Evolutionary conservation across 2,797 vertebrate species (phyloP).

Genomic region (Argyrosomus regius): DNA sequence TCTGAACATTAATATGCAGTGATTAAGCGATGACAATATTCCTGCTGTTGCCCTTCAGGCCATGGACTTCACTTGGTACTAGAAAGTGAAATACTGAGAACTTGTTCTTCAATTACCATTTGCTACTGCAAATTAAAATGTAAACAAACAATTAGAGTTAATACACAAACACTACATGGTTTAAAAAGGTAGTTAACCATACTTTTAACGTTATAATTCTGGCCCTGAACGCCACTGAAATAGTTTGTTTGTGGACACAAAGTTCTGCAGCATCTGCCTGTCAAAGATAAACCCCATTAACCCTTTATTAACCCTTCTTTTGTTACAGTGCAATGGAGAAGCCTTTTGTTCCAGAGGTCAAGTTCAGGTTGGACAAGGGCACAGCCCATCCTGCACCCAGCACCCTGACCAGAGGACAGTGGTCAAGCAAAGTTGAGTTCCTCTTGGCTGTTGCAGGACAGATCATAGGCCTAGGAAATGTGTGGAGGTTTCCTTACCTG

Average conservation of each 20-base stretch:
- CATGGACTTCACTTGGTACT: not conserved
- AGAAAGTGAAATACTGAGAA: not conserved
- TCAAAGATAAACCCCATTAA: not conserved
- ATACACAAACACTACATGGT: not conserved
- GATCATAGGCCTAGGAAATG: conserved; percentile 88
- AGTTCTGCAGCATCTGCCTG: not conserved
- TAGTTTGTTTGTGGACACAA: not conserved
- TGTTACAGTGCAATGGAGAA: conserved; percentile 73
- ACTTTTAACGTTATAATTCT: not conserved
- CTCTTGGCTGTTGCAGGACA: conserved; percentile 87
- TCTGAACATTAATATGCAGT: conserved; percentile 38
- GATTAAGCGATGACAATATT: conserved; percentile 27
- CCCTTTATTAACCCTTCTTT: not conserved
- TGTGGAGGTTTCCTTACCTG: conserved; percentile 89
- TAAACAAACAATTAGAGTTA: not conserved
- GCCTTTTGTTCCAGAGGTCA: conserved; percentile 57
- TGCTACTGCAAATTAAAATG: not conserved
- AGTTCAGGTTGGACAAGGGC: conserved; percentile 57
- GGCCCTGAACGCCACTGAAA: not conserved
- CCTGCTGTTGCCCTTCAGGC: not conserved
- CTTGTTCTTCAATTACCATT: not conserved
- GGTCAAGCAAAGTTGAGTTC: conserved; percentile 87
- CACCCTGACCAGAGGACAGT: conserved; percentile 78
- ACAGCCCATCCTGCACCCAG: conserved; percentile 22
- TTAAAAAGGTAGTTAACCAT: not conserved